Conservation (phyloP, 1,140 invertebrate species). For the Procambarus virginalis region DNA sequence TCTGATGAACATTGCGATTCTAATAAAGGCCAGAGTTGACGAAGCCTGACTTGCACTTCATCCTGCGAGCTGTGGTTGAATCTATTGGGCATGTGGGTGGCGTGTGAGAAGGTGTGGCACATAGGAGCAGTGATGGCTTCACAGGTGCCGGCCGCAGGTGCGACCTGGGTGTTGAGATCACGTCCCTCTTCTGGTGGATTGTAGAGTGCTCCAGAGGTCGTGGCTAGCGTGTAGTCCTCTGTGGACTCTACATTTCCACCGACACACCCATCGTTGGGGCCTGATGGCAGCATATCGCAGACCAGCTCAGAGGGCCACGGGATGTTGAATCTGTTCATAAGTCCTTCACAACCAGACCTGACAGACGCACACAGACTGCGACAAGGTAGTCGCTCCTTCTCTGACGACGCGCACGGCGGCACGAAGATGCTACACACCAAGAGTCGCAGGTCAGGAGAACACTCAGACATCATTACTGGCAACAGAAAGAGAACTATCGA, state of each 20-base stretch:
- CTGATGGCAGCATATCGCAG: conserved; percentile 90
- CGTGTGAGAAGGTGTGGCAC: conserved; percentile 89
- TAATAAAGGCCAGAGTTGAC: conserved; percentile 94
- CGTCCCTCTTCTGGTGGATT: too few relatives aligned
- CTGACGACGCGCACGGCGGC: conserved; percentile 95
- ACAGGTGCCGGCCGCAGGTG: conserved; percentile 77
- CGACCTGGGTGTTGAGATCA: not conserved
- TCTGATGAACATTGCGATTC: conserved; percentile 96
- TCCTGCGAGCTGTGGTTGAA: conserved; percentile 95
- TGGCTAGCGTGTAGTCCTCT: not conserved
- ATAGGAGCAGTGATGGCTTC: conserved; percentile 94
- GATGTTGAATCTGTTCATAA: conserved; percentile 95
- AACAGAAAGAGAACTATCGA: conserved; percentile 93
- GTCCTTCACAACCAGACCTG: conserved; percentile 87
- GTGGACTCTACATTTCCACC: conserved; percentile 75
- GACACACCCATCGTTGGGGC: conserved; percentile 84
- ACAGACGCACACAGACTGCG: conserved; percentile 91
- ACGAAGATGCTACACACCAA: conserved; percentile 97
- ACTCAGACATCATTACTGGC: conserved; percentile 94
- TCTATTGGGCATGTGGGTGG: conserved; percentile 97
- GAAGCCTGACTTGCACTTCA: conserved; percentile 93
- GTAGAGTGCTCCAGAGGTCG: not conserved
- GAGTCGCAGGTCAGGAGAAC: conserved; percentile 93
- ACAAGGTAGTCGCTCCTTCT: conserved; percentile 92
- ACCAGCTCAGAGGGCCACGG: conserved; percentile 94